Evolutionary conservation across 1,140 invertebrate genomes (phyloP), one percentile per base, ranked within the genome.

Genomic region (Orius insidiosus): DNA sequence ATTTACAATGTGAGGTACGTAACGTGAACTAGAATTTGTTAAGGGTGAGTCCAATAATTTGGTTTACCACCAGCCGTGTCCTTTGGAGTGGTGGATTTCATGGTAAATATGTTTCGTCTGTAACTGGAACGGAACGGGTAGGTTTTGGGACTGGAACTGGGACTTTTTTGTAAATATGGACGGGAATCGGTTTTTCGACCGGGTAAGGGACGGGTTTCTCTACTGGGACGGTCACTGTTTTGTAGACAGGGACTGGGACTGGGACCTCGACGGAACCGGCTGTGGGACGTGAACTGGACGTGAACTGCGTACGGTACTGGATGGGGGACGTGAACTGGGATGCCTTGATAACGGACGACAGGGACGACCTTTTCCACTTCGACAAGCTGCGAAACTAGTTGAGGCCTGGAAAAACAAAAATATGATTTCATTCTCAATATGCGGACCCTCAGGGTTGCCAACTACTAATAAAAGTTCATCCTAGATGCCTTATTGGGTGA

Each of bases 191-290:
- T n/a, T 31, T 24, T 31, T 43, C 41, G 24, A 43, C 41, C 3
- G 41, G 41, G 24, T 31, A 24, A n/a, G 41, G 19, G 18, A 43
- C 41, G 10, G 41, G 41, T n/a, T 43, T 43, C n/a, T 43, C 41
- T 15, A 43, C 41, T 15, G 41, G 41, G 2, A 43, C 41, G 16
- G 18, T 43, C 3, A 43, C 7, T 3, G 41, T 43, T 11, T 43
- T 43, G 41, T 43, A 43, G 18, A 43, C 41, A n/a, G 41, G 41
- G 8, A 43, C 41, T 9, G 41, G 41, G 8, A 43, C 39, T 19
- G 9, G 11, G 4, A 41, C 41, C 2, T 18, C 18, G 7, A 43
- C 41, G 41, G 41, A 5, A 11, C 8, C 5, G 41, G 41, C 10
- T 43, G 41, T 3, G 18, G 19, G 18, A 43, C 41, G 19, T 18